A percentile compares a stretch with the other conserved stretches of the same genome.
phyloP scores from a whole-genome alignment of 1,140 invertebrate genomes.

The Nephotettix cincticeps region DNA sequence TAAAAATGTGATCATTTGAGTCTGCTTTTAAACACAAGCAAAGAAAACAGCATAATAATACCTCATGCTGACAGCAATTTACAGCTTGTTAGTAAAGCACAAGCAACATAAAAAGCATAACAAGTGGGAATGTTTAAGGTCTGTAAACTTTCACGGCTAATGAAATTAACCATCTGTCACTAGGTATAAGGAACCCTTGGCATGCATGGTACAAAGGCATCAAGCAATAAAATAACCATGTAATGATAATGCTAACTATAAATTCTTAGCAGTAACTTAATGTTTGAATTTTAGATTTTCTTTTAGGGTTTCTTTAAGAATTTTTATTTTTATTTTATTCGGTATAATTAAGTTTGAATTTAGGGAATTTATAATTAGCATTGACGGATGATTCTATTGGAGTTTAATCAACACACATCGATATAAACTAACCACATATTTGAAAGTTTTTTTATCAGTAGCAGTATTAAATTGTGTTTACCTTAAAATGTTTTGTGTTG shows the following conservation, averaged over 20 bases:
- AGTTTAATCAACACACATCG: conserved; percentile 4
- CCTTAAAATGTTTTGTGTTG: conserved; percentile 11
- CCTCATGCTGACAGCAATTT: too few relatives aligned
- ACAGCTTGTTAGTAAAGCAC: too few relatives aligned
- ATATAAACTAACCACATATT: conserved; percentile 9
- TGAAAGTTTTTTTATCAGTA: conserved; percentile 7
- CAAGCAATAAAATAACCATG: background rate
- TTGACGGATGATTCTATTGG: background rate
- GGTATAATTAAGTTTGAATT: background rate
- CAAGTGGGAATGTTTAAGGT: too few relatives aligned
- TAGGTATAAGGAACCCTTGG: too few relatives aligned
- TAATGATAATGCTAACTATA: conserved; percentile 15
- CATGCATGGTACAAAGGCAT: background rate
- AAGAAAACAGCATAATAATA: too few relatives aligned
- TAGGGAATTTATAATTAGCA: conserved; percentile 21
- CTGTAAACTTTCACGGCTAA: too few relatives aligned
- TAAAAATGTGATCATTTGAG: too few relatives aligned
- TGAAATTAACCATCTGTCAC: too few relatives aligned
- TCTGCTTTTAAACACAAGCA: too few relatives aligned
- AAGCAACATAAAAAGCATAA: too few relatives aligned
- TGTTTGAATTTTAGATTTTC: background rate
- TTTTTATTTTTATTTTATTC: background rate
- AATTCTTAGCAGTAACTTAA: conserved; percentile 10
- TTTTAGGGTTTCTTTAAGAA: background rate
- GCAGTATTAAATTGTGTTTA: conserved; percentile 15